These are phyloP conservation scores for Pseudomugil tenellus DNA, from an alignment of 2,797 vertebrate genomes.

Conservation along the genomic window DNA sequence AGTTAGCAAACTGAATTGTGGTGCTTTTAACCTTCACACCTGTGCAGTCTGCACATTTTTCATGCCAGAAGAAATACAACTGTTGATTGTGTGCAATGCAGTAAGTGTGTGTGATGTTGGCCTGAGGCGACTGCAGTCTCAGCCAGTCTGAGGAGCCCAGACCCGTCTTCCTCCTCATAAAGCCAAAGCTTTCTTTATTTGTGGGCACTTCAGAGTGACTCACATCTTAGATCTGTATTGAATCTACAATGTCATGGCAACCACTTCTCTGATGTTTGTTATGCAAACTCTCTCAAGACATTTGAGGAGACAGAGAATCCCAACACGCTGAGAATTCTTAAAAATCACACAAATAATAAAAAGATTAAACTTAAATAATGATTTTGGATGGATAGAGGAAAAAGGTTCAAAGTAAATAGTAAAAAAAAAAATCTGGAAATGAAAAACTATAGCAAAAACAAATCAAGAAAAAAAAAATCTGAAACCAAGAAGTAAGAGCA, in stretches of 20 bases:
- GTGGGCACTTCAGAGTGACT: conserved; percentile 20
- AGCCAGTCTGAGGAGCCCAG: conserved; percentile 42
- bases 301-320: neutral
- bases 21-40: conserved; percentile 21
- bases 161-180: conserved; percentile 30
- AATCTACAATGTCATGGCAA: conserved; percentile 19
- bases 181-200: conserved; percentile 9
- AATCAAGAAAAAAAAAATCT: no score
- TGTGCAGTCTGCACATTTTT: conserved; percentile 33
- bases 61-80: conserved; percentile 43
- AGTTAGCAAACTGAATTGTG: conserved; percentile 6
- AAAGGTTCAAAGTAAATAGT: neutral
- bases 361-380: neutral
- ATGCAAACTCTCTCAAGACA: neutral
- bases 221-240: conserved; percentile 32
- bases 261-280: conserved; percentile 11
- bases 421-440: neutral
- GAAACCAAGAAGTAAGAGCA: no score
- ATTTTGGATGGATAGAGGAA: neutral
- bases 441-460: neutral
- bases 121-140: conserved; percentile 29
- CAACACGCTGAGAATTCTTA: neutral
- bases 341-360: neutral
- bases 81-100: conserved; percentile 43
- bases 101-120: conserved; percentile 66